Conservation (phyloP, 2,797 vertebrate genomes). For the Dendrocincla tyrannina region DNA sequence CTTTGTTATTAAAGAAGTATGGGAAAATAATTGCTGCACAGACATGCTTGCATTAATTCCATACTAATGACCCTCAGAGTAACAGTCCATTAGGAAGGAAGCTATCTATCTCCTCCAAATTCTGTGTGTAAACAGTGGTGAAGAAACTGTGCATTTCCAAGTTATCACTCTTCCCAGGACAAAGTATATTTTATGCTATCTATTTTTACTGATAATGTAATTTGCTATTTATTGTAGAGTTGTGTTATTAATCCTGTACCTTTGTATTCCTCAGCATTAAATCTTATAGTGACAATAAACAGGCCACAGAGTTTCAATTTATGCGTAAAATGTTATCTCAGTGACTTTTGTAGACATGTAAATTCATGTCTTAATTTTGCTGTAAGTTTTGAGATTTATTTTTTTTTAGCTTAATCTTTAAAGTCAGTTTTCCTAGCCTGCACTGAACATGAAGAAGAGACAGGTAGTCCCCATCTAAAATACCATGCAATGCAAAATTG, state of each 20-base stretch:
- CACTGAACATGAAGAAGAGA: background rate
- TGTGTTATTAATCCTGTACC: background rate
- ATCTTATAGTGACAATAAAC: background rate
- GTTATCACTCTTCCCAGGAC: background rate
- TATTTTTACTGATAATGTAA: background rate
- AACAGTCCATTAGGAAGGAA: constrained; percentile 10
- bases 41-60: constrained; percentile 31
- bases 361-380: background rate
- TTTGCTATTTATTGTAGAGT: background rate
- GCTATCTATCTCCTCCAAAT: background rate
- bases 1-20: constrained; percentile 42
- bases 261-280: background rate
- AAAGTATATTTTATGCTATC: background rate
- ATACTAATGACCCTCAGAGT: background rate
- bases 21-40: constrained; percentile 39
- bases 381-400: background rate
- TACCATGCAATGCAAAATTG: background rate
- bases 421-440: background rate
- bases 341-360: background rate
- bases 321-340: background rate
- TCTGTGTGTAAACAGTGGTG: background rate
- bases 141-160: background rate
- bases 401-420: background rate
- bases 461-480: background rate
- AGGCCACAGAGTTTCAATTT: background rate